These are phyloP conservation scores for Leptinotarsa tumamoca DNA, from an alignment of 2,888 invertebrate species.

Conservation along the genomic window DNA sequence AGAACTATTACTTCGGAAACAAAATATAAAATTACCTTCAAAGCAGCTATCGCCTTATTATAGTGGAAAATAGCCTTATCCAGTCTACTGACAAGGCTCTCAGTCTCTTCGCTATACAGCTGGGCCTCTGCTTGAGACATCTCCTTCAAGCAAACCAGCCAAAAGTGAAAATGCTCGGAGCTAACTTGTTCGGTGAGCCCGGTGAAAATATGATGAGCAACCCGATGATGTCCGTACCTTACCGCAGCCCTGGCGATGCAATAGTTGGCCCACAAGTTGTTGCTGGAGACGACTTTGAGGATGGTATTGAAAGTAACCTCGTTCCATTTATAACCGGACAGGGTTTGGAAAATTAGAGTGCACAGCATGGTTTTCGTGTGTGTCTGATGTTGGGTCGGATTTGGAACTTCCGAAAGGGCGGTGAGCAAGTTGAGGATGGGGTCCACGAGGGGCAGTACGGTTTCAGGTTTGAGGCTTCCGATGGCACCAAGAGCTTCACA, in stretches of 20 bases:
- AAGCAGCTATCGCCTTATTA: slow-evolving; percentile 74
- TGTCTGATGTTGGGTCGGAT: slow-evolving; percentile 62
- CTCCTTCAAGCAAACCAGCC: slow-evolving; percentile 84
- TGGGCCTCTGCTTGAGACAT: slow-evolving; percentile 81
- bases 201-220: slow-evolving; percentile 70
- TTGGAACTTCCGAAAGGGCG: slow-evolving; percentile 58
- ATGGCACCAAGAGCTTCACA: slow-evolving; percentile 84
- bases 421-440: slow-evolving; percentile 68
- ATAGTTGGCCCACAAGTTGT: slow-evolving; percentile 87
- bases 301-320: slow-evolving; percentile 72
- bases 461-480: slow-evolving; percentile 73
- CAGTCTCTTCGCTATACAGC: slow-evolving; percentile 66
- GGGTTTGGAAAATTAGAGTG: slow-evolving; percentile 85
- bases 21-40: slow-evolving; percentile 65
- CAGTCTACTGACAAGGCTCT: slow-evolving; percentile 67
- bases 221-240: slow-evolving; percentile 78
- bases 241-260: slow-evolving; percentile 88
- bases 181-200: slow-evolving; percentile 73
- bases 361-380: slow-evolving; percentile 81
- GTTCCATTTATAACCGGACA: slow-evolving; percentile 78
- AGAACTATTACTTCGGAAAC: no score
- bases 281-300: slow-evolving; percentile 65
- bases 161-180: slow-evolving; percentile 90
- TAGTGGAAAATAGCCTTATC: slow-evolving; percentile 73
- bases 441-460: slow-evolving; percentile 71